Percentiles rank a stretch among this genome's conserved stretches.
phyloP scores from a whole-genome alignment of 2,888 invertebrate genomes.

The Drosophila fungiperda region DNA sequence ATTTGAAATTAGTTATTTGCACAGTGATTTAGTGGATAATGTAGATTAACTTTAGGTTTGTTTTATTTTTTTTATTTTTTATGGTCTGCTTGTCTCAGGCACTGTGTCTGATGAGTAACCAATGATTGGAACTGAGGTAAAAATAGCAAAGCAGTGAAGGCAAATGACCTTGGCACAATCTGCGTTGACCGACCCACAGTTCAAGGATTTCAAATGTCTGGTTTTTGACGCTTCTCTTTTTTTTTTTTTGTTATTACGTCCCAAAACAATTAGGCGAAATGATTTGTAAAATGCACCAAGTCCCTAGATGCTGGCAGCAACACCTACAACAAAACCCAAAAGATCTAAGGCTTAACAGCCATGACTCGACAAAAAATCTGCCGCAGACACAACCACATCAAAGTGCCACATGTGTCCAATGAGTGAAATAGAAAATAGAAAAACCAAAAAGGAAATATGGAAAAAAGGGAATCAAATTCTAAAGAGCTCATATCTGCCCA shows the following conservation, averaged over 20 bases:
- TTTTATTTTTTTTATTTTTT: not conserved
- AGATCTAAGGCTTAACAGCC: conserved; percentile 42
- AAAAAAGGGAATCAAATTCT: conserved; percentile 44
- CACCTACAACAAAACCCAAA: conserved; percentile 35
- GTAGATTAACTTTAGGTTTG: not conserved
- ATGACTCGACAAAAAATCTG: conserved; percentile 61
- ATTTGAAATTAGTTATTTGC: conserved; percentile 38
- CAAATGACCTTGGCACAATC: conserved; percentile 49
- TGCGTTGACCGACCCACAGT: conserved; percentile 22
- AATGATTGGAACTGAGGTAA: conserved; percentile 11
- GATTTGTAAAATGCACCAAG: conserved; percentile 60
- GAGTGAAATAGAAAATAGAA: conserved; percentile 13
- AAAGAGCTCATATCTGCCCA: conserved; percentile 43
- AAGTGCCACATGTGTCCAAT: conserved; percentile 55
- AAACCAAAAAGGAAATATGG: conserved; percentile 9
- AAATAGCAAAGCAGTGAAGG: conserved; percentile 6
- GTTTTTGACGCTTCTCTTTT: not conserved
- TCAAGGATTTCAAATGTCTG: conserved; percentile 55
- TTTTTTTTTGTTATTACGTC: conserved; percentile 7
- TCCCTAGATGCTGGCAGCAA: conserved; percentile 19
- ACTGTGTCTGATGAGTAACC: conserved; percentile 39
- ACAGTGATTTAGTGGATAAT: conserved; percentile 12
- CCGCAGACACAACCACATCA: conserved; percentile 54
- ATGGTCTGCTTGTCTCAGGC: conserved; percentile 2
- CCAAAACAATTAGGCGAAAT: conserved; percentile 67